Base-by-base conservation (phyloP, 2,113 vertebrate genomes). In the Oophaga pumilio region DNA sequence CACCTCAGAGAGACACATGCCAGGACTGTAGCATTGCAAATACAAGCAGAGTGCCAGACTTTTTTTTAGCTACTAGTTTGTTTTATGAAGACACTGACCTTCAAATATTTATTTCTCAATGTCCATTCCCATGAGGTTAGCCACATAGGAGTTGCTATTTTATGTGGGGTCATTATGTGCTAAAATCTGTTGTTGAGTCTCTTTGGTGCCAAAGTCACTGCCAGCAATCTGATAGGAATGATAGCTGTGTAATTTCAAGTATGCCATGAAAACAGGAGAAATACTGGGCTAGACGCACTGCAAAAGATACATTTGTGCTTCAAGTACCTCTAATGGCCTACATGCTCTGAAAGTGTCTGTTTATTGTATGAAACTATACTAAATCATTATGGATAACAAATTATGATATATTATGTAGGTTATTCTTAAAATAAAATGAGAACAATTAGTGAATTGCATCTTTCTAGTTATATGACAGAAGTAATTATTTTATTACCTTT, bases 141-240 rank as follows among this genome's bases (percentile, higher is more conserved):
- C 90, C 91, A 91, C 93, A 93, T 91, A 93, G 92, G n/a, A 94
- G 90, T 92, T 91, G 89, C 92, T 93, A 90, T 94, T 94, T 93
- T 93, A 92, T 88, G 90, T 93, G 95, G 93, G 94, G 92, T 94
- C 93, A 95, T 57, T 50, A 84, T 88, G 68, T 96, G 95, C 94
- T 95, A 94, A 94, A 94, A 93, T 90, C 94, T 91, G 94, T 96
- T 96, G 94, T 96, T 96, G 94, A 95, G 94, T 95, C 93, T 95
- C 90, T 94, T 92, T 3, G 64, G 94, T 95, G 93, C 93, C 94
- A 93, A 91, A 92, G 89, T 90, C 93, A 91, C 92, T 93, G 94
- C 92, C 93, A 95, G 92, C 92, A 92, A 92, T 95, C 91, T 92
- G 92, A 95, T 94, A 90, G 91, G 93, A 92, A 92, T 94, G 95